Conservation (phyloP, 2,113 vertebrate species). For the Perognathus longimembris region DNA sequence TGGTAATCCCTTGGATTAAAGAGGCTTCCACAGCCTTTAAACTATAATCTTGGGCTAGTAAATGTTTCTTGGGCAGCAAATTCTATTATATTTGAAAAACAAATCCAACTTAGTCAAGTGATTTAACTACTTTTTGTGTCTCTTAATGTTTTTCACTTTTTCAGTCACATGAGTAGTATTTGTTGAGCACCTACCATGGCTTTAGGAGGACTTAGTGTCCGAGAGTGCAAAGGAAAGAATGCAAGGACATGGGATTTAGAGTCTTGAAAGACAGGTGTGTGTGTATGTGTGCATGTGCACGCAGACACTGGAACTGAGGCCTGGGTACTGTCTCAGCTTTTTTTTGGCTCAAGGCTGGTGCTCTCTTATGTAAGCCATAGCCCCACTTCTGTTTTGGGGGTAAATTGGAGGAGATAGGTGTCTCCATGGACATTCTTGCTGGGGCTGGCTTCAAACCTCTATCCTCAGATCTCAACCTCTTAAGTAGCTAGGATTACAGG, state of each 20-base stretch:
- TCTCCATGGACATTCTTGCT: too few relatives aligned
- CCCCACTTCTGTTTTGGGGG: background rate
- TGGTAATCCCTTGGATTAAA: conserved; percentile 28
- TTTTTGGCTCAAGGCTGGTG: too few relatives aligned
- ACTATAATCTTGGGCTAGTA: conserved; percentile 48
- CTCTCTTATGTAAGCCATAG: too few relatives aligned
- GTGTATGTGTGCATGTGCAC: too few relatives aligned
- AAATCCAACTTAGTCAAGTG: background rate
- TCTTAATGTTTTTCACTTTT: conserved; percentile 39
- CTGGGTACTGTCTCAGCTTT: too few relatives aligned
- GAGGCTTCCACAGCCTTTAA: conserved; percentile 36
- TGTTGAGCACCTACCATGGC: background rate
- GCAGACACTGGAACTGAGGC: too few relatives aligned
- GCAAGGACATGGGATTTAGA: background rate
- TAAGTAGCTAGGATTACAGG: too few relatives aligned
- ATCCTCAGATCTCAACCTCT: too few relatives aligned
- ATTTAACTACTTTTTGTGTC: background rate
- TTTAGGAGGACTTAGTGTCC: background rate
- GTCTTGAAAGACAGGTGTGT: too few relatives aligned
- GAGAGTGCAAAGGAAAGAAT: background rate
- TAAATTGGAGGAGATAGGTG: too few relatives aligned
- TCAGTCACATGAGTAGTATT: background rate
- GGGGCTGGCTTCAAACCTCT: too few relatives aligned
- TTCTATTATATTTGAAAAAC: background rate
- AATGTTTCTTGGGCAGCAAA: conserved; percentile 68